Base-by-base conservation (phyloP, 2,888 invertebrate species). In the Notodonta dromedarius region DNA sequence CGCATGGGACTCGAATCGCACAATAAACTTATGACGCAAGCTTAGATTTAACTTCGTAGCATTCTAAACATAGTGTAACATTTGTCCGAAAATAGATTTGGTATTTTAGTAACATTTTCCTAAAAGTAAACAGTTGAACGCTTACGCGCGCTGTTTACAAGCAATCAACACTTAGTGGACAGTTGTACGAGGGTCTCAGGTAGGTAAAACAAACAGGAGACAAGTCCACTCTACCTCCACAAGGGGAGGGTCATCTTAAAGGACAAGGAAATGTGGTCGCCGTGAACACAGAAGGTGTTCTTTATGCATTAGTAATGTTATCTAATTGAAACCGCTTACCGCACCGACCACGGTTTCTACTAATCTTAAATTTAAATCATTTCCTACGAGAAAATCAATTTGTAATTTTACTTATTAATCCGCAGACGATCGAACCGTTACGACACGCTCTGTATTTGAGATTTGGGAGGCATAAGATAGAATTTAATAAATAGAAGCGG, bases 151-250 rank as follows among this genome's bases (percentile, higher is more conserved):
- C 81, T 91, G 89, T 92, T 91, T 91, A 91, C 91, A 88, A 89
- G 90, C 87, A 90, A 91, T 91, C 90, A 91, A 91, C 92, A 90
- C 91, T 92, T 89, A 90, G 89, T 84, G 90, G 89, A 91, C 89
- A 87, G 85, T 88, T 84, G 85, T 84, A 84, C 80, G 87, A 90
- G 89, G 90, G 91, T 90, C 85, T 82, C 85, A 86, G 87, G 88
- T 84, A 88, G 89, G 84, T 86, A 90, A 87, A 89, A 92, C 91
- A 92, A 93, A 93, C 84, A 92, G 86, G 83, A 85, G 84, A 87
- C 88, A 81, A 84, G 89, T 83, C 84, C 84, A 80, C 74, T 70
- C 82, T 76, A 77, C 81, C 85, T 79, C 85, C 84, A 78, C 80
- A 72, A 78, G 81, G 85, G 87, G 87, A 87, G 89, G 90, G 89